Conservation (phyloP, 2,888 invertebrate species). For the Phytoseiulus persimilis region DNA sequence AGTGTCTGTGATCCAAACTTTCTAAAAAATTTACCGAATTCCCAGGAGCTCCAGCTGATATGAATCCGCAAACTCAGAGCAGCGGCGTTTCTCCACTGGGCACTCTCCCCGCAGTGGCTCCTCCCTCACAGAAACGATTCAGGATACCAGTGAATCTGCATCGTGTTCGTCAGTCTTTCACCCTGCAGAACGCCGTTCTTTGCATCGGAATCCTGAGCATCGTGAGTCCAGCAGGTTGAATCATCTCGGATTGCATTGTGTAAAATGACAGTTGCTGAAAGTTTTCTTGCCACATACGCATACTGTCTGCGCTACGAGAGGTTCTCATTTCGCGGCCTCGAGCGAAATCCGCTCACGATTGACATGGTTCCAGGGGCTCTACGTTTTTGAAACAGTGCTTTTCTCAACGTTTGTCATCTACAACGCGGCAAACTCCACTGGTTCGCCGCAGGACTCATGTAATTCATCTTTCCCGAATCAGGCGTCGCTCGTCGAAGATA, state of each 20-base stretch:
- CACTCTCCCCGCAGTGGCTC: not conserved
- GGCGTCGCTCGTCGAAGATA: not conserved
- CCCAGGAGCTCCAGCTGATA: not conserved
- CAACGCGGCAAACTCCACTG: not conserved
- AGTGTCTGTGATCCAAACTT: no score
- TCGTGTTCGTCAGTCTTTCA: constrained; percentile 8
- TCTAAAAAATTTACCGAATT: no score
- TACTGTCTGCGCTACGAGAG: no score
- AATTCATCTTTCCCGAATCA: not conserved
- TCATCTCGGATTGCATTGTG: no score
- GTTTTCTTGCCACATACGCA: no score
- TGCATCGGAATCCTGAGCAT: constrained; percentile 35
- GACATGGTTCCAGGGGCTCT: not conserved
- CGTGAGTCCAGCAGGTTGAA: not conserved
- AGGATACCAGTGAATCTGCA: not conserved
- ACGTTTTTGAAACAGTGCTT: constrained; percentile 25
- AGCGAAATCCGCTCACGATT: no score
- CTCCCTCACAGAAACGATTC: not conserved
- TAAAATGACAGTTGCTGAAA: no score
- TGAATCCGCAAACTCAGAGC: not conserved
- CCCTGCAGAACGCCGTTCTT: constrained; percentile 21
- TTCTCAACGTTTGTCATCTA: constrained; percentile 35
- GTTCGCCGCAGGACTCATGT: constrained; percentile 10
- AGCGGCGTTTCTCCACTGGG: not conserved
- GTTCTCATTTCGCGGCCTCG: not conserved